Percentiles rank a stretch among this genome's conserved stretches.
phyloP scores from a whole-genome alignment of 2,113 vertebrate genomes.

The Barbus barbus region DNA sequence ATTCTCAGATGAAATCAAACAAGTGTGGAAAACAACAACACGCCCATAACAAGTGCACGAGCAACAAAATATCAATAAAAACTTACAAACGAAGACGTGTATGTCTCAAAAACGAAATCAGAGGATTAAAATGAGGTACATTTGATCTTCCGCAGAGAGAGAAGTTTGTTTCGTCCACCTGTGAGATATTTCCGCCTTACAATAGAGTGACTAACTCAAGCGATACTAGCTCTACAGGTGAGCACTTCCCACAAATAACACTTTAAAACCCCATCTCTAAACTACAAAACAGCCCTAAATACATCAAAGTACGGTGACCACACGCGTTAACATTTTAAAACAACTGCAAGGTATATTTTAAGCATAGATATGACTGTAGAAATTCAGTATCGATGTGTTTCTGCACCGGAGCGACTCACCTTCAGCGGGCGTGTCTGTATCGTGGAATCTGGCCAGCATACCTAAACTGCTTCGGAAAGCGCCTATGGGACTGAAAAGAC shows the following conservation, averaged over 20 bases:
- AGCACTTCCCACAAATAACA: background rate
- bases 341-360: background rate
- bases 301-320: too few relatives aligned
- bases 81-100: background rate
- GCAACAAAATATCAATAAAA: background rate
- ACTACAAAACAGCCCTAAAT: background rate
- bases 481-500: too few relatives aligned
- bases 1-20: background rate
- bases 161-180: background rate
- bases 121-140: background rate
- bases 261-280: background rate
- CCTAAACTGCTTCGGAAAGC: background rate
- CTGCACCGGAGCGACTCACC: slow-evolving; percentile 17
- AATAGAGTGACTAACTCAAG: slow-evolving; percentile 55
- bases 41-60: background rate
- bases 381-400: slow-evolving; percentile 9
- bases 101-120: background rate
- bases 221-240: slow-evolving; percentile 48
- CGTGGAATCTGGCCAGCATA: too few relatives aligned
- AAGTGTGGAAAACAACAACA: too few relatives aligned
- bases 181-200: slow-evolving; percentile 60
- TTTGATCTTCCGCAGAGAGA: background rate
- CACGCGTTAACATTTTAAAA: background rate
- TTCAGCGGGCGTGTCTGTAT: background rate
- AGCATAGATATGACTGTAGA: background rate